phyloP scores from a whole-genome alignment of 2,888 invertebrate genomes.

The Rhagium mordax region DNA sequence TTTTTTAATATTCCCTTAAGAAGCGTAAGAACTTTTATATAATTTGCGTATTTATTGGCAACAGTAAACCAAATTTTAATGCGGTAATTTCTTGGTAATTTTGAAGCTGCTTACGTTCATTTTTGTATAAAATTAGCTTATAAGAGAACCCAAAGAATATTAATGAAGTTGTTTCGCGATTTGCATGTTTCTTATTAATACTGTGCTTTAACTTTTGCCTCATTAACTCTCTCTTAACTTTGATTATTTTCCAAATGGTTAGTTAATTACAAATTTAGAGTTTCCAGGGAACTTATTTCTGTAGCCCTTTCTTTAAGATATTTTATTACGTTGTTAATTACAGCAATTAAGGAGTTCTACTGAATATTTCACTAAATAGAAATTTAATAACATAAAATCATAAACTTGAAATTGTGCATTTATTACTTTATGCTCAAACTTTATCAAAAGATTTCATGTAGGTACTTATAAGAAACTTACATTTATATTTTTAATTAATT shows the following conservation, averaged over 20 bases:
- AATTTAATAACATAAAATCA: conserved; percentile 65
- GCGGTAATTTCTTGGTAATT: conserved; percentile 45
- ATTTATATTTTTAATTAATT: conserved; percentile 44
- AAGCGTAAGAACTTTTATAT: not conserved
- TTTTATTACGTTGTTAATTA: conserved; percentile 64
- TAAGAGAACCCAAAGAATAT: conserved; percentile 65
- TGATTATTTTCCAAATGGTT: conserved; percentile 69
- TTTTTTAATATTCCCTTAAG: too few species aligned
- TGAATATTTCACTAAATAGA: conserved; percentile 60
- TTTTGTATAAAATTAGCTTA: conserved; percentile 58
- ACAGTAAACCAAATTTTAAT: conserved; percentile 39
- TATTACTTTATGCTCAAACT: conserved; percentile 40
- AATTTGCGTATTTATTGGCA: not conserved
- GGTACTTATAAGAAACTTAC: conserved; percentile 39
- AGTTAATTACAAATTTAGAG: conserved; percentile 68
- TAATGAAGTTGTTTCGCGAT: conserved; percentile 68
- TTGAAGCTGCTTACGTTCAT: conserved; percentile 38
- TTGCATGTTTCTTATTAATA: conserved; percentile 67
- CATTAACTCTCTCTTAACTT: conserved; percentile 66
- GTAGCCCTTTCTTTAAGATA: conserved; percentile 62
- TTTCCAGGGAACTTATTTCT: conserved; percentile 53
- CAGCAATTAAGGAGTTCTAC: conserved; percentile 60
- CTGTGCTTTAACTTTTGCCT: conserved; percentile 63
- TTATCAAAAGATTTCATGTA: conserved; percentile 21
- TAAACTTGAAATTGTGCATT: conserved; percentile 57